These are phyloP conservation scores for Notothenia rossii DNA, from an alignment of 2,113 vertebrate genomes.

Conservation along the genomic window DNA sequence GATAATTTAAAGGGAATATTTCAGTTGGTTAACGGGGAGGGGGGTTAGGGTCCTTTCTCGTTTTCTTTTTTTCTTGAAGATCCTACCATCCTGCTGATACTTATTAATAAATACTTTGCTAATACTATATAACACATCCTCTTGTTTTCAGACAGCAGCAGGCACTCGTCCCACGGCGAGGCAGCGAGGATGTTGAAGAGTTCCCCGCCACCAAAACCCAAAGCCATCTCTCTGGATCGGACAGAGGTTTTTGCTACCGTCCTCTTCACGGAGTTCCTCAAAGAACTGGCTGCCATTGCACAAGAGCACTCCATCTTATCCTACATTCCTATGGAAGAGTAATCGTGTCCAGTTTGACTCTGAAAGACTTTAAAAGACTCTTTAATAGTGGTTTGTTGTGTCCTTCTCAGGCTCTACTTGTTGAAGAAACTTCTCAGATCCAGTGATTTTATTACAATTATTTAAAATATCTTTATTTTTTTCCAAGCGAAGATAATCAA, in stretches of 20 bases:
- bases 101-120: slow-evolving; percentile 22
- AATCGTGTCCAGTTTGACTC: slow-evolving; percentile 46
- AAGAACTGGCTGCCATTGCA: slow-evolving; percentile 95
- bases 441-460: slow-evolving; percentile 22
- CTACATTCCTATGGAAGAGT: slow-evolving; percentile 88
- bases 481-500: slow-evolving; percentile 53
- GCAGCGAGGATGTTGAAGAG: slow-evolving; percentile 75
- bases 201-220: slow-evolving; percentile 79
- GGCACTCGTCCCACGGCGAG: slow-evolving; percentile 74
- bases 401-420: slow-evolving; percentile 85
- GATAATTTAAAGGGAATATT: slow-evolving; percentile 37
- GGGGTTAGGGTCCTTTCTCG: background rate
- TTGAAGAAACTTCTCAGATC: slow-evolving; percentile 70
- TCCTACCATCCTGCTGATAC: background rate
- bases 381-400: slow-evolving; percentile 48
- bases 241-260: slow-evolving; percentile 92
- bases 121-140: background rate
- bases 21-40: slow-evolving; percentile 4
- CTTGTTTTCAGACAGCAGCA: slow-evolving; percentile 66
- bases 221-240: slow-evolving; percentile 84
- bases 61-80: slow-evolving; percentile 8
- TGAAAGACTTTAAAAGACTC: slow-evolving; percentile 26
- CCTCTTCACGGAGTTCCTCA: slow-evolving; percentile 96
- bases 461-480: slow-evolving; percentile 69
- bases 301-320: slow-evolving; percentile 96